A percentile compares a stretch with the other conserved stretches of the same genome.
Conservation (phyloP, 2,113 vertebrate species). For the Picathartes gymnocephalus region DNA sequence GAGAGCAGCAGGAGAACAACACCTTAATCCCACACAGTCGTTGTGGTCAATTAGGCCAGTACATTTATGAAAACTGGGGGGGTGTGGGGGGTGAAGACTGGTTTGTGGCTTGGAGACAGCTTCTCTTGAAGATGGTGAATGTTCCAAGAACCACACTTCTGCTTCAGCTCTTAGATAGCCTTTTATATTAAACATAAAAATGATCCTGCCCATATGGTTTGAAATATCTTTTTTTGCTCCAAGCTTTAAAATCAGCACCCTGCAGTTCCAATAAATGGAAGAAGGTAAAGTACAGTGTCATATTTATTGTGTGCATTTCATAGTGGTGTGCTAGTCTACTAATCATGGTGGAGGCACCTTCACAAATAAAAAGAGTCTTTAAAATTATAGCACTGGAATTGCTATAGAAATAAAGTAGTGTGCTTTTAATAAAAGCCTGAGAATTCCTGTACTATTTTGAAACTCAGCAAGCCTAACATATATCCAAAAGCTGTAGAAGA, state of each 20-base stretch:
- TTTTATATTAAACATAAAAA: background rate
- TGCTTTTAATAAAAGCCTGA: background rate
- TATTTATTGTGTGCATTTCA: background rate
- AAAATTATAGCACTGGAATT: background rate
- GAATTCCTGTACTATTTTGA: background rate
- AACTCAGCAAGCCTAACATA: background rate
- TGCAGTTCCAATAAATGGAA: background rate
- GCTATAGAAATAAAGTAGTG: background rate
- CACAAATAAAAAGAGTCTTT: background rate
- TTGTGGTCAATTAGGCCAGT: background rate
- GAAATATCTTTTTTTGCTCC: background rate
- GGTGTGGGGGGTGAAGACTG: background rate
- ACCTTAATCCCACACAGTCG: background rate
- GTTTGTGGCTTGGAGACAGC: background rate
- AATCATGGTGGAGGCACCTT: background rate
- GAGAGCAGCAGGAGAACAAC: background rate
- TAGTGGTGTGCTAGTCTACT: background rate
- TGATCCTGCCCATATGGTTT: background rate
- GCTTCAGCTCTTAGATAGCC: background rate
- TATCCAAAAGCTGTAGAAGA: background rate
- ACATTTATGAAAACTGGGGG: background rate
- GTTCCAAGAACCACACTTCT: background rate
- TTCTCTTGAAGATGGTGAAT: background rate
- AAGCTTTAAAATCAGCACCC: background rate
- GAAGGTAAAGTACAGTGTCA: background rate